Conservation (phyloP, 1,140 invertebrate genomes). For the Drosophila subobscura region DNA sequence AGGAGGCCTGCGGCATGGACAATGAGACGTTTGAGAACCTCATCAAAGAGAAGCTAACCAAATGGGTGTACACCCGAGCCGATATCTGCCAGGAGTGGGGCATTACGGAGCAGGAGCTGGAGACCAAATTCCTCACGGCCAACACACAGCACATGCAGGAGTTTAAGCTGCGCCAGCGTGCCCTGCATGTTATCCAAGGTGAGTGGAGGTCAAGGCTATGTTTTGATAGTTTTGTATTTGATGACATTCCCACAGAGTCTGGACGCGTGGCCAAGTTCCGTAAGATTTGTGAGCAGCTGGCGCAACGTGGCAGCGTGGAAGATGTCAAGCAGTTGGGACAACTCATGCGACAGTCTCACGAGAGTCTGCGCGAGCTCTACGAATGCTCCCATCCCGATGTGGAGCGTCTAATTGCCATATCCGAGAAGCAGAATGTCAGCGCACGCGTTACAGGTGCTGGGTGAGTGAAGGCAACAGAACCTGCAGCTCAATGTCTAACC, state of each 20-base stretch:
- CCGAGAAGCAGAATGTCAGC: slow-evolving; percentile 89
- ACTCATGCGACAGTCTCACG: slow-evolving; percentile 95
- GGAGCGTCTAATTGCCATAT: slow-evolving; percentile 92
- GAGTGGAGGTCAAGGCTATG: background rate
- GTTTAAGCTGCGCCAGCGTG: slow-evolving; percentile 93
- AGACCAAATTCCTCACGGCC: slow-evolving; percentile 87
- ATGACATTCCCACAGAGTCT: slow-evolving; percentile 87
- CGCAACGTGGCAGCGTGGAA: slow-evolving; percentile 48
- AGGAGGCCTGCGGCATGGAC: slow-evolving; percentile 86
- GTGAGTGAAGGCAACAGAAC: slow-evolving; percentile 82
- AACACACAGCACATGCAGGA: slow-evolving; percentile 88
- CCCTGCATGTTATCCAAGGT: slow-evolving; percentile 90
- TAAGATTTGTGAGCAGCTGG: slow-evolving; percentile 82
- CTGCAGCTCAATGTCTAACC: background rate
- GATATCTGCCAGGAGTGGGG: slow-evolving; percentile 89
- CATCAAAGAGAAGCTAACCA: slow-evolving; percentile 87
- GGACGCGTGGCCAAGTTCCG: slow-evolving; percentile 91
- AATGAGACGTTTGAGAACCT: slow-evolving; percentile 84
- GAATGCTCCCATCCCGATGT: slow-evolving; percentile 97
- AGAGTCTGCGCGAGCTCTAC: slow-evolving; percentile 92
- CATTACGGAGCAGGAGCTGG: slow-evolving; percentile 87
- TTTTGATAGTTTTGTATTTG: background rate
- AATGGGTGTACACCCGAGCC: slow-evolving; percentile 89
- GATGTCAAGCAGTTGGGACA: slow-evolving; percentile 86
- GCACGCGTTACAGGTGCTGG: slow-evolving; percentile 97